phyloP scores from a whole-genome alignment of 2,797 vertebrate genomes.

The Phrynocephalus forsythii region DNA sequence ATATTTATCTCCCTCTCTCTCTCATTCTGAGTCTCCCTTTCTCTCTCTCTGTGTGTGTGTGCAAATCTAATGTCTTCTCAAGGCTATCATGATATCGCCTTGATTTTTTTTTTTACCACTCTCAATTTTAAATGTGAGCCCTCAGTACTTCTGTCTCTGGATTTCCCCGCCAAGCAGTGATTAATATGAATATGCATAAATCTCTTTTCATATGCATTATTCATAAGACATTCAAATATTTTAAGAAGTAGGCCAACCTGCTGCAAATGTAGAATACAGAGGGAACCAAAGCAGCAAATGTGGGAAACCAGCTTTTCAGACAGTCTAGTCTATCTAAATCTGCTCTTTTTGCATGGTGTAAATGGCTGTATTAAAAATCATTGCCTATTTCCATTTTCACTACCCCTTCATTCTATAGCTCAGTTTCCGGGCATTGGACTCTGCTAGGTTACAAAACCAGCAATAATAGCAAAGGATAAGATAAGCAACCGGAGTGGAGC shows the following conservation, averaged over 20 bases:
- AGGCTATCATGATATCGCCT: neutral
- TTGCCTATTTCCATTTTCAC: neutral
- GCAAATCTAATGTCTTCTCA: neutral
- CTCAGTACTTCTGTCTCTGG: constrained; percentile 35
- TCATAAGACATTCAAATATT: constrained; percentile 47
- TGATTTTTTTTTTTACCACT: neutral
- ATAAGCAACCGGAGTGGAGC: neutral
- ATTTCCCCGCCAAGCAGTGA: constrained; percentile 50
- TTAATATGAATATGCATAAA: constrained; percentile 59
- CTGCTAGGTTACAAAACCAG: constrained; percentile 34
- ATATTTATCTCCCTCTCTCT: neutral
- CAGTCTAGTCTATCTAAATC: constrained; percentile 35
- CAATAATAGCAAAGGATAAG: constrained; percentile 26
- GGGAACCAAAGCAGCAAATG: neutral
- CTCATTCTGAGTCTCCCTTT: too few species aligned
- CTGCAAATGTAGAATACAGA: constrained; percentile 28
- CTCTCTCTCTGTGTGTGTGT: too few species aligned
- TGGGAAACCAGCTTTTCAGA: constrained; percentile 29
- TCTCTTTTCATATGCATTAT: constrained; percentile 65
- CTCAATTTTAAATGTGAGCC: constrained; percentile 28
- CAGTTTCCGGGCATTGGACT: constrained; percentile 15
- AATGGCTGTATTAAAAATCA: neutral
- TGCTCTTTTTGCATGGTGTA: neutral
- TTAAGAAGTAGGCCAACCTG: constrained; percentile 49
- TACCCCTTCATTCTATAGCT: neutral